These are phyloP conservation scores for Drosophila nannoptera DNA, from an alignment of 1,140 invertebrate species.

Conservation along the genomic window DNA sequence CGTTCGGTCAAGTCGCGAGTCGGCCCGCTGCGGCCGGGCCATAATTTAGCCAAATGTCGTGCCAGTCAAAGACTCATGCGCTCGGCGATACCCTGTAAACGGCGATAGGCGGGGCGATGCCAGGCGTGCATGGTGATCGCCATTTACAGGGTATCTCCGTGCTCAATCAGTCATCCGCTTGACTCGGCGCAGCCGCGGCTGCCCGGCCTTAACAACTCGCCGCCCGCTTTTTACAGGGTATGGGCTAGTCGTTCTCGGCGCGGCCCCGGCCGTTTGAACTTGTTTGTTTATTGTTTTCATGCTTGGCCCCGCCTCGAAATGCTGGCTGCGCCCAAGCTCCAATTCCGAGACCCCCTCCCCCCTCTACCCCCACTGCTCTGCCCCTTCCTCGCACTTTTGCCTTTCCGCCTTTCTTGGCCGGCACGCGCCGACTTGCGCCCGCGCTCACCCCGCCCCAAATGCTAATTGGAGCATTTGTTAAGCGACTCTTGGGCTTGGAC, in stretches of 20 bases:
- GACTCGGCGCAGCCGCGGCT: background rate
- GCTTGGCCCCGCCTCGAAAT: conserved; percentile 21
- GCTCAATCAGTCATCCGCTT: no score
- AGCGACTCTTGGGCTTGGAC: conserved; percentile 36
- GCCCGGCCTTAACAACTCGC: background rate
- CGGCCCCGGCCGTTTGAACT: background rate
- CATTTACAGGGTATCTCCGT: conserved; percentile 4
- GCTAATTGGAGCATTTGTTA: conserved; percentile 63
- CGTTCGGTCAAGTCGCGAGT: conserved; percentile 49
- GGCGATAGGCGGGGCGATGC: no score
- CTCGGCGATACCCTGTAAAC: background rate
- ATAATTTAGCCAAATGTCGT: conserved; percentile 72
- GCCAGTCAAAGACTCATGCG: conserved; percentile 33
- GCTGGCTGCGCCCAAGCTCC: conserved; percentile 24
- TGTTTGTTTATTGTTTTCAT: conserved; percentile 26
- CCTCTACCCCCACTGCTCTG: background rate
- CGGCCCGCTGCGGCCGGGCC: conserved; percentile 34
- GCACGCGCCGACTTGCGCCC: conserved; percentile 19
- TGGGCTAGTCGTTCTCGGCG: background rate
- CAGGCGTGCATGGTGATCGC: no score
- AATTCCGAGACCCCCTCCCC: background rate
- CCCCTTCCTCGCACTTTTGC: conserved; percentile 23
- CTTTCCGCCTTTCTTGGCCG: conserved; percentile 29
- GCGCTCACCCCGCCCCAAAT: conserved; percentile 18
- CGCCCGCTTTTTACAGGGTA: conserved; percentile 3